These are phyloP conservation scores for Pelosia muscerda DNA, from an alignment of 2,888 invertebrate species.

Conservation along the genomic window DNA sequence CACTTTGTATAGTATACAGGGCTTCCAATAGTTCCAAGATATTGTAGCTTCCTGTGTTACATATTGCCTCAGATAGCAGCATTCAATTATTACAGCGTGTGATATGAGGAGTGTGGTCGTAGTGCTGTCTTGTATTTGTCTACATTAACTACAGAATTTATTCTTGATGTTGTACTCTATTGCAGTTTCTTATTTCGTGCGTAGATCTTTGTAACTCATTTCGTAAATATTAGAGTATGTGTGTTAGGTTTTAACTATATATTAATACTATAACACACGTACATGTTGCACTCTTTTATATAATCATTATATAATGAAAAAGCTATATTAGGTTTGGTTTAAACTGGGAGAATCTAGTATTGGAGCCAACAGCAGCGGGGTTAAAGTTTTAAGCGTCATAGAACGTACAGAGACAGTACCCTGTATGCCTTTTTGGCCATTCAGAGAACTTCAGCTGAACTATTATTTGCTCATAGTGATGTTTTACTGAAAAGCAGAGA, in stretches of 20 bases:
- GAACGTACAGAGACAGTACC: not conserved
- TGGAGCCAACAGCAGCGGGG: not conserved
- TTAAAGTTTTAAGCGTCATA: not conserved
- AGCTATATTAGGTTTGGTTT: not conserved
- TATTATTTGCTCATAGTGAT: not conserved
- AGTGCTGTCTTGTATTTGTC: no score
- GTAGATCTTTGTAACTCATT: not conserved
- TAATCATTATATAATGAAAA: not conserved
- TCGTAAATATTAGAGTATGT: not conserved
- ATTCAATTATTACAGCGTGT: not conserved
- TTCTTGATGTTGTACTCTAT: not conserved
- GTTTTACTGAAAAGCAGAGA: not conserved
- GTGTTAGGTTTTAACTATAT: not conserved
- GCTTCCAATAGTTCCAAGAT: not conserved
- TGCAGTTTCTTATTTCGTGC: not conserved
- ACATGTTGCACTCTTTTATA: not conserved
- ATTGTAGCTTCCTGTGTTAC: not conserved
- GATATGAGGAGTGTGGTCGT: no score
- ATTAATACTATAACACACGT: slow-evolving; percentile 1
- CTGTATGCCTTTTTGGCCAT: not conserved
- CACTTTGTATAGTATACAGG: not conserved
- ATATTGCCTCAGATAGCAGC: not conserved
- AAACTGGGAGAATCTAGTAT: not conserved
- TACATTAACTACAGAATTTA: no score
- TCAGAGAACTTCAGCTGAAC: not conserved